phyloP scores from a whole-genome alignment of 2,888 invertebrate species.

The Salticus scenicus region DNA sequence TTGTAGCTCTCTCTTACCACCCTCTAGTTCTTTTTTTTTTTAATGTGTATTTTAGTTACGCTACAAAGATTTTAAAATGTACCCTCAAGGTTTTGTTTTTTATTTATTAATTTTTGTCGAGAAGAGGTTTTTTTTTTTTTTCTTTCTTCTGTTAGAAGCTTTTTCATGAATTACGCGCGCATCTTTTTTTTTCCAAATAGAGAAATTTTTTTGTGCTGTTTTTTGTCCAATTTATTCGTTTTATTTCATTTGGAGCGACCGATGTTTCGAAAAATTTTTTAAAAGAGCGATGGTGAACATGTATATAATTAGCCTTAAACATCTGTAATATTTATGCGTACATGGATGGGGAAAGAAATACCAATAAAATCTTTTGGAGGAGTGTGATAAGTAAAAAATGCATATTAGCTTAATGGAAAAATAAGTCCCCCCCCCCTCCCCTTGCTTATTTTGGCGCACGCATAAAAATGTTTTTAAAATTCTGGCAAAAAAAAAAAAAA shows the following conservation, averaged over 20 bases:
- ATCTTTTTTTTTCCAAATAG: neutral
- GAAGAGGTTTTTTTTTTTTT: too few species aligned
- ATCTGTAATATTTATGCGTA: conserved; percentile 63
- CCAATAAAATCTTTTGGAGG: neutral
- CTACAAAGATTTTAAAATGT: conserved; percentile 57
- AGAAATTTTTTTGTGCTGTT: conserved; percentile 8
- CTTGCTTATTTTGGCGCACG: too few species aligned
- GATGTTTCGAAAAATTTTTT: neutral
- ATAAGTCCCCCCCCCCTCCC: neutral
- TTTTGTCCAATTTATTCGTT: conserved; percentile 30
- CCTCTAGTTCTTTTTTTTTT: conserved; percentile 11
- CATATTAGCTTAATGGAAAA: conserved; percentile 61
- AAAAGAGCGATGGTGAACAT: conserved; percentile 44
- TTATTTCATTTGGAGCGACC: conserved; percentile 2
- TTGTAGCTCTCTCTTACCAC: conserved; percentile 25
- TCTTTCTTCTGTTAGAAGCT: conserved; percentile 44
- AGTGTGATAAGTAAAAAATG: neutral
- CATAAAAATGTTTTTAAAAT: neutral
- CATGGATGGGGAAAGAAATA: neutral
- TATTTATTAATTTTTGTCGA: conserved; percentile 37
- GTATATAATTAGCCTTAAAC: conserved; percentile 70
- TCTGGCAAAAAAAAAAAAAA: neutral
- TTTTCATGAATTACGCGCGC: conserved; percentile 49
- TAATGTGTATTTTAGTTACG: conserved; percentile 61
- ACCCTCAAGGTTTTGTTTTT: conserved; percentile 22